phyloP scores from a whole-genome alignment of 23 tunicate genomes.

The Botrylloides violaceus region DNA sequence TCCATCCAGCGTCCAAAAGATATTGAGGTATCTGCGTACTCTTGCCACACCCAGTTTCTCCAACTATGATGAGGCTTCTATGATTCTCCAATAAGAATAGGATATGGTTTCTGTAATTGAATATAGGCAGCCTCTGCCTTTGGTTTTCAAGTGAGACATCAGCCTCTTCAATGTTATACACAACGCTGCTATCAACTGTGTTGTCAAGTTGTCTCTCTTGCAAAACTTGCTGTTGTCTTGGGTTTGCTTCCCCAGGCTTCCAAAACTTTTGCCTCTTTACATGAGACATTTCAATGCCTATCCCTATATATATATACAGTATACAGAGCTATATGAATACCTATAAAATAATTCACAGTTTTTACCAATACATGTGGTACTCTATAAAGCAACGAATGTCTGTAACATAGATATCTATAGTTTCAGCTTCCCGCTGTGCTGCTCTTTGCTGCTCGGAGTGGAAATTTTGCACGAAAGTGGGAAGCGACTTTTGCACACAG shows the following conservation, averaged over 20 bases:
- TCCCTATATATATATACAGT: too few relatives aligned
- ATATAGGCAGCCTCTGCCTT: conserved; percentile 61
- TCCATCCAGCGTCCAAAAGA: conserved; percentile 78
- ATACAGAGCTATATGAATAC: too few relatives aligned
- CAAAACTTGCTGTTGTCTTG: conserved; percentile 36
- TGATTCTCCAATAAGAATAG: conserved; percentile 63
- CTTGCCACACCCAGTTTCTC: conserved; percentile 96
- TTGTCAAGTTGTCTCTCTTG: conserved; percentile 26
- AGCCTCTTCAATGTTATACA: conserved; percentile 9
- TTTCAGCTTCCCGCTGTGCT: too few relatives aligned
- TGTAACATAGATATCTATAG: too few relatives aligned
- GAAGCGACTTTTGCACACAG: too few relatives aligned
- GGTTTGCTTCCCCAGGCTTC: conserved; percentile 71
- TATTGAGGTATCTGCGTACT: conserved; percentile 95
- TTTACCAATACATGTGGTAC: too few relatives aligned
- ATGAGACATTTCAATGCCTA: too few relatives aligned
- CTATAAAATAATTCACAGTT: too few relatives aligned
- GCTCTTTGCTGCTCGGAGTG: too few relatives aligned
- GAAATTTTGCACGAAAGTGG: too few relatives aligned
- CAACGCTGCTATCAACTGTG: conserved; percentile 7
- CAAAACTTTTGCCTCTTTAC: conserved; percentile 48
- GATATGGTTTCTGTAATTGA: conserved; percentile 73
- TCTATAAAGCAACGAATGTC: too few relatives aligned
- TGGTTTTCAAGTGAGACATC: conserved; percentile 69
- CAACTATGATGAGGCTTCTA: conserved; percentile 62